A percentile compares a stretch with the other conserved stretches of the same genome.
Conservation (phyloP, 2,797 vertebrate species). For the Peromyscus aztecus region DNA sequence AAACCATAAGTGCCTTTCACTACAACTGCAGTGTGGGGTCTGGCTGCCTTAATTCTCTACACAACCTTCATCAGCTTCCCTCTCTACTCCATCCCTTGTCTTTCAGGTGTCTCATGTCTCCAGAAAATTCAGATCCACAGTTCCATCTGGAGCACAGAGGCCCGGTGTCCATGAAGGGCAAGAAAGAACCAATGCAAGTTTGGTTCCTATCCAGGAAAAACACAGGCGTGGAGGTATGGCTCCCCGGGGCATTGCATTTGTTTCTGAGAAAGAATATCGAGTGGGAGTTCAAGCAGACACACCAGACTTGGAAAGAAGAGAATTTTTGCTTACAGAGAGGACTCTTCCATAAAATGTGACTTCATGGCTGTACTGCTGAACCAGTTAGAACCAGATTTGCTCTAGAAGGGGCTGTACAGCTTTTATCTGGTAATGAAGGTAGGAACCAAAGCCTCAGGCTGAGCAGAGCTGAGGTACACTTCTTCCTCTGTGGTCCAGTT, state of each 20-base stretch:
- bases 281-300: constrained; percentile 75
- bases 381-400: not conserved
- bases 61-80: not conserved
- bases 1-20: not conserved
- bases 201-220: constrained; percentile 97
- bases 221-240: constrained; percentile 88
- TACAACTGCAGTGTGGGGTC: not conserved
- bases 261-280: constrained; percentile 62
- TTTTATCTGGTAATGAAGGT: not conserved
- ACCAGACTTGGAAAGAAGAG: constrained; percentile 72
- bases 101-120: constrained; percentile 95
- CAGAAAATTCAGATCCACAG: constrained; percentile 97
- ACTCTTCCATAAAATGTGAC: constrained; percentile 62
- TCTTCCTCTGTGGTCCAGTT: not conserved
- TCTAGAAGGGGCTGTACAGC: not conserved
- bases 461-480: not conserved
- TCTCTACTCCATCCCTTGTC: constrained; percentile 10
- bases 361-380: not conserved
- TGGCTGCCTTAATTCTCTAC: not conserved
- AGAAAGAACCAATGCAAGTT: constrained; percentile 99
- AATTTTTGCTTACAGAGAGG: constrained; percentile 75
- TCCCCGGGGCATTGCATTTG: constrained; percentile 69
- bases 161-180: constrained; percentile 98
- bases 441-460: not conserved
- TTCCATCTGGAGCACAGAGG: constrained; percentile 96